Evolutionary conservation across 2,797 vertebrate genomes (phyloP), one percentile per base, ranked within the genome.

Genomic region (Coluber constrictor): DNA sequence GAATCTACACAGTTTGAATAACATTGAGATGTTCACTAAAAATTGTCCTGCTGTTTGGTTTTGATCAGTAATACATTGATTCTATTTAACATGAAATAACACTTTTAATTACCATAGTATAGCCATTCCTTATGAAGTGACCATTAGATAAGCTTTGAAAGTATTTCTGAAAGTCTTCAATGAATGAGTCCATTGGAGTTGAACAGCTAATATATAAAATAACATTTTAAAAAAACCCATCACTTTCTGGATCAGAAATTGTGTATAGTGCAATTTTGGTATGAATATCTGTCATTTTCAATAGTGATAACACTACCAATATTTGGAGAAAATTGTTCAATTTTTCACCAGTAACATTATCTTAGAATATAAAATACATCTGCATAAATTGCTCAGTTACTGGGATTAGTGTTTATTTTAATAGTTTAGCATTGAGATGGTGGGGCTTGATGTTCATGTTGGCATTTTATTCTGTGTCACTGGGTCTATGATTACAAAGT

Each of bases 381-480:
- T 83, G 5, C 4, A 90, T 3, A 16, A 12, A 63, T 5, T 94
- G 43, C 29, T 87, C 55, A 43, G 94, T 66, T 61, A 32, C 11
- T 20, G 51, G 90, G 9, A 79, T 90, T 89, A 92, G 56, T 27
- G 32, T 12, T 74, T 70, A 91, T 91, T 94, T 95, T 56, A 63
- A 37, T 57, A 90, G 56, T 4, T 37, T 37, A 86, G 16, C 0
- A 90, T 16, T 74, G 1, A 74, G 43, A 29, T 54, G 1, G 56
- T 32, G 87, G 59, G 88, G 10, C 23, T 8, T 90, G 51, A 7
- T 57, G 70, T 8, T 0, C 6, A 25, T 83, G 27, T 20, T 91
- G 9, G 18, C n/a, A 29, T 90, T 32, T 32, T 56, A 88, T 32
- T 55, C 51, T 3, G 55, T 90, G 16, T 32, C 9, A 32, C 74